phyloP scores from a whole-genome alignment of 2,888 invertebrate genomes.

The Drosophila gaucha region DNA sequence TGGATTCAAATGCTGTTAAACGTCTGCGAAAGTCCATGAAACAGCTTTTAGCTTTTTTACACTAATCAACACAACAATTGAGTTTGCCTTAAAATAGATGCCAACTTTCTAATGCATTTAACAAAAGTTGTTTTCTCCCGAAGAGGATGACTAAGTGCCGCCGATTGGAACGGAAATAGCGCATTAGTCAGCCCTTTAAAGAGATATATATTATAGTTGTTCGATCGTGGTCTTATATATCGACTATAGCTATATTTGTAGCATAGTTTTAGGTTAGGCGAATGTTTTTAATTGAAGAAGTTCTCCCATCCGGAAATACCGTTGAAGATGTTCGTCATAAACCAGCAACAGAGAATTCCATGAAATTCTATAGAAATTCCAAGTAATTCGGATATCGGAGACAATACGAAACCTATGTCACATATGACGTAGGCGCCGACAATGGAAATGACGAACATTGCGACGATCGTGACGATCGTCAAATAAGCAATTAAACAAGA shows the following conservation, averaged over 20 bases:
- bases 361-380: conserved; percentile 55
- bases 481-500: conserved; percentile 31
- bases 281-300: neutral
- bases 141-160: conserved; percentile 24
- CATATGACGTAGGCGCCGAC: conserved; percentile 27
- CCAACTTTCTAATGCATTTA: conserved; percentile 17
- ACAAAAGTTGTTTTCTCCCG: conserved; percentile 2
- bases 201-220: neutral
- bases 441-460: conserved; percentile 23
- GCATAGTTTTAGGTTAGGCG: conserved; percentile 8
- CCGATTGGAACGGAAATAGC: conserved; percentile 52
- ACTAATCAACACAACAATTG: conserved; percentile 10
- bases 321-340: neutral
- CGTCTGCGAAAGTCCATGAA: conserved; percentile 62
- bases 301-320: conserved; percentile 39
- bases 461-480: conserved; percentile 47
- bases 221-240: neutral
- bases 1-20: conserved; percentile 32
- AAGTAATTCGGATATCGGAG: conserved; percentile 28
- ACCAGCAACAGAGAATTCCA: conserved; percentile 31
- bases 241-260: neutral
- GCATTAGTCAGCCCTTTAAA: conserved; percentile 40
- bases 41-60: conserved; percentile 26
- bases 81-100: conserved; percentile 2
- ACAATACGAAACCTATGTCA: conserved; percentile 4